Base-by-base conservation (phyloP, 2,113 vertebrate genomes). In the Oenanthe oenanthe region DNA sequence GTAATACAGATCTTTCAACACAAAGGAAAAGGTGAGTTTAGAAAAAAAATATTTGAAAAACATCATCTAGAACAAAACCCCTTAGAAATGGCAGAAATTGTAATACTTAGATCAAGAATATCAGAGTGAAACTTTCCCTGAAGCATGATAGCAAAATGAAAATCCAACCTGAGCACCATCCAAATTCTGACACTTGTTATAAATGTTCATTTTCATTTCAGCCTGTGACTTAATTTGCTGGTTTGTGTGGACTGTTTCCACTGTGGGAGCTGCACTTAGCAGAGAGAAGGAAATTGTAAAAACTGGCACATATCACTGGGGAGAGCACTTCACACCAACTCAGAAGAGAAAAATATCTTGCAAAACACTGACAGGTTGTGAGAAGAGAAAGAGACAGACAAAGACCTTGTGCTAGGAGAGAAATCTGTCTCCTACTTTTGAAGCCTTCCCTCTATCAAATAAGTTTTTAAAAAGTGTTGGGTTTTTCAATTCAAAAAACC, bases 1-100 rank as follows among this genome's bases (percentile, higher is more conserved):
- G 96, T 97, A 62, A 99, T 82, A 42, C 95, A 98, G 87, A 99
- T 97, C 99, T 99, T 97, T 28, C 66, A 88, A 91, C 5, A 97
- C 7, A 91, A 92, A 96, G 79, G 16, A 45, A 58, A 80, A 61
- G 20, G 22, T 12, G 24, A 72, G 22, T 80, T 94, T 66, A 88
- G 36, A 21, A 50, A 79, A 79, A 36, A 10, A 7, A 9, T 2
- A 13, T 1, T 22, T 4, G 9, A 25, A 82, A 54, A 53, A 7
- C 3, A 57, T 17, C 4, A 48, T 5, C 31, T 25, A 51, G 21
- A 51, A 54, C 4, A 12, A 77, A 82, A 70, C 7, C 28, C 26
- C 10, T 62, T 26, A 68, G n/a, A 75, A 77, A 91, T 0, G 1
- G 14, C 17, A 81, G 20, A 76, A 80, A 47, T 21, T 10, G 3